Evolutionary conservation across 2,888 invertebrate genomes (phyloP), one percentile per base, ranked within the genome.

Genomic region (Harpalus rufipes): DNA sequence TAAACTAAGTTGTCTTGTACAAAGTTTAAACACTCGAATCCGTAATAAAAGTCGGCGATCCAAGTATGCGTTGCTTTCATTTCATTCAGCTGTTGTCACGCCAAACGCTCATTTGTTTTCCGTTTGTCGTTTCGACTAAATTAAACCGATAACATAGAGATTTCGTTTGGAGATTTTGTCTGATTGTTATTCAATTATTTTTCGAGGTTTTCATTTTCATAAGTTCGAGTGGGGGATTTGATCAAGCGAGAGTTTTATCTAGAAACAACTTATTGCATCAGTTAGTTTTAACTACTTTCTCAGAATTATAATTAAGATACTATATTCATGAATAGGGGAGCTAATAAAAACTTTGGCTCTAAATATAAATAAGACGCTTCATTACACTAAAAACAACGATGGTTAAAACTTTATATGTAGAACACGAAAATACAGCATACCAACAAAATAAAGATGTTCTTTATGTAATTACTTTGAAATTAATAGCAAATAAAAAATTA

Each of bases 71-170:
- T 76, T 51, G 21, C 44, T 56, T 76, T 59, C 18, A 61, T 59
- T 51, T 18, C 59, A 80, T 78, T 78, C 56, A 21, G 78, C 25
- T 14, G 78, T 78, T 74, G 78, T 59, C 80, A 80, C 80, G 80
- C 80, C 59, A 80, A 80, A 59, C 41, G 14, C 61, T 80, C 80
- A 61, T 80, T 80, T 80, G 61, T 80, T 80, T 80, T 80, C 25
- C 56, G 41, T 80, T 78, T 78, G 78, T 61, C 39, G 61, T 61
- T 78, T 80, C 32, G 61, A 41, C 80, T 12, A 61, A 78, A 80
- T 80, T 80, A 80, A 80, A 61, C 59, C 59, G 59, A 80, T 61
- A 80, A 80, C 41, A 80, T 39, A 18, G 25, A 41, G 80, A 59
- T 59, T 61, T 80, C 44, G 39, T 80, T 80, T 61, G 61, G 16